A percentile compares a stretch with the other conserved stretches of the same genome.
Conservation (phyloP, 2,888 invertebrate genomes). For the Sinodicranocentrus sp. region DNA sequence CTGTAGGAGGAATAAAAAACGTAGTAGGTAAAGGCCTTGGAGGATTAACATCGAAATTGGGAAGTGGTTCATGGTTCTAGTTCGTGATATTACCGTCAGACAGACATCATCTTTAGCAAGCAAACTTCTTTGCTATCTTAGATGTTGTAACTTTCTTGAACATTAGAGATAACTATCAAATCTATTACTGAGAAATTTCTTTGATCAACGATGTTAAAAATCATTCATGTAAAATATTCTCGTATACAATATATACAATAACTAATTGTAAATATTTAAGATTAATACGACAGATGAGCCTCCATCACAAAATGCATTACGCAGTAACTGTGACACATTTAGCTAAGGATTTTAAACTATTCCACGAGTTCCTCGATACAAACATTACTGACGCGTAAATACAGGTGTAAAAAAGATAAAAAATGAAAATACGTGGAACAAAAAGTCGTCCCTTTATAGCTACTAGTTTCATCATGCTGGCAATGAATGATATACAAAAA, state of each 20-base stretch:
- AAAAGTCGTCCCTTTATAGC: slow-evolving; percentile 42
- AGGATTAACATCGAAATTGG: slow-evolving; percentile 92
- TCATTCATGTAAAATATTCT: slow-evolving; percentile 51
- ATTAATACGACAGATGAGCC: slow-evolving; percentile 22
- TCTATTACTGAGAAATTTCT: slow-evolving; percentile 14
- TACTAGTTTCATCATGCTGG: slow-evolving; percentile 48
- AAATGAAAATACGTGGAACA: slow-evolving; percentile 31
- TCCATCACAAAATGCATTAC: slow-evolving; percentile 19
- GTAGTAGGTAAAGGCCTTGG: slow-evolving; percentile 94
- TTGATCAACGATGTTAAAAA: slow-evolving; percentile 15
- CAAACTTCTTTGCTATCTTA: slow-evolving; percentile 25
- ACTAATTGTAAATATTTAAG: slow-evolving; percentile 12
- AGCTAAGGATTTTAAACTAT: slow-evolving; percentile 12
- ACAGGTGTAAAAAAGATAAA: not conserved
- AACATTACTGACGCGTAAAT: slow-evolving; percentile 11
- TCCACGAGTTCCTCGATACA: slow-evolving; percentile 15
- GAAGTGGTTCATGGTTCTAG: slow-evolving; percentile 81
- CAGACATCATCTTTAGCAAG: slow-evolving; percentile 28
- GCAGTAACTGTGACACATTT: not conserved
- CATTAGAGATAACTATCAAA: slow-evolving; percentile 14
- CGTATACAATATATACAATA: slow-evolving; percentile 65
- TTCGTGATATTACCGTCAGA: slow-evolving; percentile 58
- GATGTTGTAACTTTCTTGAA: not conserved
- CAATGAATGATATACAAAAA: slow-evolving; percentile 34
- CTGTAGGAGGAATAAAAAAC: slow-evolving; percentile 92